phyloP scores from a whole-genome alignment of 1,140 invertebrate species.

The Saccostrea echinata region DNA sequence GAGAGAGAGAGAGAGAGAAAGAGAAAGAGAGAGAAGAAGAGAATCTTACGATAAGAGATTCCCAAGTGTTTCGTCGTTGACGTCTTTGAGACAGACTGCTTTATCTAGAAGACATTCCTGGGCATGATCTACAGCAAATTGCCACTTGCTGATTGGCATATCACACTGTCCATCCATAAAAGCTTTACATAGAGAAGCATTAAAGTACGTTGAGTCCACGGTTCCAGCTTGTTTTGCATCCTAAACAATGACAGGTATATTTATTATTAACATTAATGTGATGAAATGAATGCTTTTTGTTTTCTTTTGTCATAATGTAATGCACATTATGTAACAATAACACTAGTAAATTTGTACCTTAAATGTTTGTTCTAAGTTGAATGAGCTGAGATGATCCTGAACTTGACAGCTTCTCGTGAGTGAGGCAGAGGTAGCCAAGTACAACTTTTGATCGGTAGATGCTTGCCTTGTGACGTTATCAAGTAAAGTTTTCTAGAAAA shows the following conservation, averaged over 20 bases:
- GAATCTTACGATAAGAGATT: neutral
- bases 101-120: constrained; percentile 14
- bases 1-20: neutral
- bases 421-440: neutral
- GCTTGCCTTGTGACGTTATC: neutral
- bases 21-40: neutral
- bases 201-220: neutral
- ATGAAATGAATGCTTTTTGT: neutral
- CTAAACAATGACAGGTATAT: neutral
- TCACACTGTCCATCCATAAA: neutral
- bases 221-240: neutral
- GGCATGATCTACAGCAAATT: neutral
- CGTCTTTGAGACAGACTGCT: constrained; percentile 3
- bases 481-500: constrained; percentile 10
- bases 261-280: neutral
- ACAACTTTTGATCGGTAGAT: neutral
- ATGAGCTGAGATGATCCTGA: neutral
- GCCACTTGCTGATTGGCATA: neutral
- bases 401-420: neutral
- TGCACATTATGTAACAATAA: neutral
- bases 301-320: neutral
- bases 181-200: constrained; percentile 1
- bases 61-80: neutral
- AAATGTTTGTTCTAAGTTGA: neutral
- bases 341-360: neutral